Conservation (phyloP, 2,888 invertebrate species). For the Cartodere bifasciata region DNA sequence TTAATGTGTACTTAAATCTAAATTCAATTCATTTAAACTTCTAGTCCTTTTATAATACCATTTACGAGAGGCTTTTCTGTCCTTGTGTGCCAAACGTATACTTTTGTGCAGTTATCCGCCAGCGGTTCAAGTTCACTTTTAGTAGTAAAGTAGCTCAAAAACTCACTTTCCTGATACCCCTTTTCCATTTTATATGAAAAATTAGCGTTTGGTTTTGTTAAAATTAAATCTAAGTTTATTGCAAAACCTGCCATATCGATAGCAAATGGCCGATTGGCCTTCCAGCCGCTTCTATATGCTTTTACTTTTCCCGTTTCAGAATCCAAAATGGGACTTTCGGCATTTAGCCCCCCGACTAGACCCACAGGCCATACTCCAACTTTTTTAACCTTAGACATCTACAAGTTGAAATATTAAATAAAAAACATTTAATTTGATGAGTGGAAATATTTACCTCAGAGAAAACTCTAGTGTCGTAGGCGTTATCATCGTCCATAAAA, state of each 20-base stretch:
- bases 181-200: constrained; percentile 78
- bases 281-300: constrained; percentile 69
- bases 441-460: constrained; percentile 70
- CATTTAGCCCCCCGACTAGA: constrained; percentile 86
- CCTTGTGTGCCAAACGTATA: constrained; percentile 98
- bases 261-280: constrained; percentile 83
- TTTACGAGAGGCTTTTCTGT: constrained; percentile 77
- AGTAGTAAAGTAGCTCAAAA: constrained; percentile 60
- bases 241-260: constrained; percentile 98
- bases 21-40: constrained; percentile 24
- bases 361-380: constrained; percentile 96
- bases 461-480: constrained; percentile 81
- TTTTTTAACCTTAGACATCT: constrained; percentile 68
- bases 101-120: constrained; percentile 82
- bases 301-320: constrained; percentile 44
- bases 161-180: constrained; percentile 82
- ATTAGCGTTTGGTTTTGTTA: constrained; percentile 55
- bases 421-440: constrained; percentile 3
- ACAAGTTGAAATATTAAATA: constrained; percentile 24
- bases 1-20: no score
- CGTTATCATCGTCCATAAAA: constrained; percentile 96
- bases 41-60: constrained; percentile 45
- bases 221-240: constrained; percentile 63
- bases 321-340: constrained; percentile 76
- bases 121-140: constrained; percentile 75